phyloP scores from a whole-genome alignment of 1,140 invertebrate species.

The Papilio machaon region DNA sequence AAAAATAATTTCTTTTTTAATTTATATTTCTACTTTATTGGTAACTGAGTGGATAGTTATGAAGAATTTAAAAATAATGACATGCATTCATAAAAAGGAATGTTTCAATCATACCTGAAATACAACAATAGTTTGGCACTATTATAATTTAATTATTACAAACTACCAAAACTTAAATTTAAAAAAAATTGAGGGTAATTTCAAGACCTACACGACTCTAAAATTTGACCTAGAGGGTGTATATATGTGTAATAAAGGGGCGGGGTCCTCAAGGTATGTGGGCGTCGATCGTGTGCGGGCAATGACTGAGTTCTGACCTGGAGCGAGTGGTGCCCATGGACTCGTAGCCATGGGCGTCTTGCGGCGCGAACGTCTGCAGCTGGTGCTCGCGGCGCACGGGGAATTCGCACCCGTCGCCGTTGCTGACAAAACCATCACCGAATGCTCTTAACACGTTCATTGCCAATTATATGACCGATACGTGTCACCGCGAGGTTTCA shows the following conservation, averaged over 20 bases:
- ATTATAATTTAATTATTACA: not conserved
- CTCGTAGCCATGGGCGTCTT: constrained; percentile 87
- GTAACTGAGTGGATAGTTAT: not conserved
- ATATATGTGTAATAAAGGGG: not conserved
- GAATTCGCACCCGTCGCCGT: constrained; percentile 93
- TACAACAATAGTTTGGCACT: constrained; percentile 26
- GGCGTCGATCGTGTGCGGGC: constrained; percentile 54
- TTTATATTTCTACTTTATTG: not conserved
- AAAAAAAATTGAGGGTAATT: not conserved
- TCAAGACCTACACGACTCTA: not conserved
- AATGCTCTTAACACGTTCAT: not conserved
- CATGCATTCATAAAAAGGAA: constrained; percentile 13
- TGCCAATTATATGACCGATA: not conserved
- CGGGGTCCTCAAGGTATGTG: constrained; percentile 72
- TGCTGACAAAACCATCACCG: constrained; percentile 83
- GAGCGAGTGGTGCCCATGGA: constrained; percentile 94
- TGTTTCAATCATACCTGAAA: constrained; percentile 4
- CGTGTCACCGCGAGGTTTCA: not conserved
- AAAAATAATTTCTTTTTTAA: not conserved
- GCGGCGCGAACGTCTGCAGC: constrained; percentile 79
- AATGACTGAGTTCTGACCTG: constrained; percentile 86
- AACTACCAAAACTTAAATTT: not conserved
- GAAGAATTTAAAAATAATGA: not conserved
- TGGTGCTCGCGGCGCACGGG: constrained; percentile 90
- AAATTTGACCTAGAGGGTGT: not conserved